A percentile compares a stretch with the other conserved stretches of the same genome.
These are phyloP conservation scores for Craniophora ligustri DNA, from an alignment of 2,888 invertebrate species.

Conservation along the genomic window DNA sequence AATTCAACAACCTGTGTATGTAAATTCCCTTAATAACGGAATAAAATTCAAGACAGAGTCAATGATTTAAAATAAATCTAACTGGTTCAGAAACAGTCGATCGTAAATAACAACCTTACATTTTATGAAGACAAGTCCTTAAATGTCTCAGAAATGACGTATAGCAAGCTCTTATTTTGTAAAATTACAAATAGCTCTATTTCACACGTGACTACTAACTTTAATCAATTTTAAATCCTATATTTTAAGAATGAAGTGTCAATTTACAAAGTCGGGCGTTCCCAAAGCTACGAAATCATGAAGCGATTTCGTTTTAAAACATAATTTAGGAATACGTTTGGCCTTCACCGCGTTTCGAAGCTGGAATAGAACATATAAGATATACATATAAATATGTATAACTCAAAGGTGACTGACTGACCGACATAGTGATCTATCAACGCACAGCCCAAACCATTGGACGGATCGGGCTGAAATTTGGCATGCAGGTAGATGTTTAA, in stretches of 20 bases:
- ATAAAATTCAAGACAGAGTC: no score
- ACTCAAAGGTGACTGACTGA: no score
- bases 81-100: background rate
- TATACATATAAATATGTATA: no score
- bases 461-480: no score
- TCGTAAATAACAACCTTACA: background rate
- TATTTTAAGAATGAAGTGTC: background rate
- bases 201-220: conserved; percentile 34
- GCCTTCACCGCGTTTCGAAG: background rate
- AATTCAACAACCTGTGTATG: no score
- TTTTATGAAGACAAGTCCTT: conserved; percentile 17
- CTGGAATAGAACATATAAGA: no score
- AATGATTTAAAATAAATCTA: no score
- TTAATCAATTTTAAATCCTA: conserved; percentile 18
- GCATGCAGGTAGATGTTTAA: no score
- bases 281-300: conserved; percentile 8
- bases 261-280: conserved; percentile 11
- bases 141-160: background rate
- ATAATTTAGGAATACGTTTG: conserved; percentile 3
- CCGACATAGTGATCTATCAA: no score
- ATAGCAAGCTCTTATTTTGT: conserved; percentile 15
- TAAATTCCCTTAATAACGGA: no score
- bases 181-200: conserved; percentile 33
- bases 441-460: no score
- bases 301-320: conserved; percentile 20